These are phyloP conservation scores for Melanotaenia trifasciata DNA, from an alignment of 2,797 vertebrate species.

Conservation along the genomic window DNA sequence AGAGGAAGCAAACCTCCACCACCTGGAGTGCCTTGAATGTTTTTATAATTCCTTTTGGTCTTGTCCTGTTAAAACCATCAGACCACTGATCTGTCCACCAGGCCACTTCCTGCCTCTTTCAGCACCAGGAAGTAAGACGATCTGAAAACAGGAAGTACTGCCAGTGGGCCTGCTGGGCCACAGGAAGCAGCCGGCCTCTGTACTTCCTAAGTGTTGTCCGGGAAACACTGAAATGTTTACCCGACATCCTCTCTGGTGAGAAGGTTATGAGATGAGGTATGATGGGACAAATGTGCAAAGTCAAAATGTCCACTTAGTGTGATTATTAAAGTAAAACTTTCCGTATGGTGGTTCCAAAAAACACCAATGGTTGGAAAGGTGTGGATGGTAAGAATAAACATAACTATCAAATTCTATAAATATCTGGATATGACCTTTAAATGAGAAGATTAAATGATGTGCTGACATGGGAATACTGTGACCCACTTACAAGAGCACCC, in stretches of 20 bases:
- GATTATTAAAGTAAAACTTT: not conserved
- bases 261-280: not conserved
- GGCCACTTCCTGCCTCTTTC: constrained; percentile 66
- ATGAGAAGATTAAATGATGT: not conserved
- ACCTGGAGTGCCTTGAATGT: not conserved
- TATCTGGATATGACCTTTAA: not conserved
- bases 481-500: constrained; percentile 92
- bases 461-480: not conserved
- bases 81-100: constrained; percentile 48
- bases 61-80: constrained; percentile 30
- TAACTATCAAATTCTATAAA: not conserved
- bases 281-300: not conserved
- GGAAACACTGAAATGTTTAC: constrained; percentile 55
- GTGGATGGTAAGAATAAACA: not conserved
- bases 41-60: not conserved
- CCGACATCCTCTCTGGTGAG: constrained; percentile 43
- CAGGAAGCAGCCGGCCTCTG: constrained; percentile 75
- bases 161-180: constrained; percentile 48
- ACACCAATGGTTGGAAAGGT: not conserved
- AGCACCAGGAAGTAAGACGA: constrained; percentile 69
- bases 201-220: constrained; percentile 70
- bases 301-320: not conserved
- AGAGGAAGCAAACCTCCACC: not conserved
- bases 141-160: constrained; percentile 81
- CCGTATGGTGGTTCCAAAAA: not conserved